phyloP scores from a whole-genome alignment of 2,888 invertebrate species.

The Pristionchus maxplancki region DNA sequence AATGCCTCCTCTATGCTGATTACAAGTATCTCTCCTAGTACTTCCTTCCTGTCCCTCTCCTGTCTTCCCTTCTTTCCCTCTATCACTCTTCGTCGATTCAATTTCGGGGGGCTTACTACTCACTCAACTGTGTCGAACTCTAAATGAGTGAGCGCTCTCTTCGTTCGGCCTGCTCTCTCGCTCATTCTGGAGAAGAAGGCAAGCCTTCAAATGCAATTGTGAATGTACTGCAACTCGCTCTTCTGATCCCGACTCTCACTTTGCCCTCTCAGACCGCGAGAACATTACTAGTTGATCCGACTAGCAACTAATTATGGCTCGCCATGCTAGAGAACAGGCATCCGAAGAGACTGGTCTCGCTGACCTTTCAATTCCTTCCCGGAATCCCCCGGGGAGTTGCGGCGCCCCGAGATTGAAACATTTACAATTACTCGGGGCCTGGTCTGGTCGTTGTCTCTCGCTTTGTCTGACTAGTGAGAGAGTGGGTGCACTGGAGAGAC shows the following conservation, averaged over 20 bases:
- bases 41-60: not conserved
- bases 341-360: not conserved
- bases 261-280: not conserved
- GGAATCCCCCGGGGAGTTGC: not conserved
- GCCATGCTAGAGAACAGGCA: too few relatives aligned
- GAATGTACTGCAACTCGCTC: not conserved
- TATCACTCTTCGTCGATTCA: constrained; percentile 27
- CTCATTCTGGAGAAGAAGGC: not conserved
- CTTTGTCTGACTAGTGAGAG: not conserved
- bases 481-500: not conserved
- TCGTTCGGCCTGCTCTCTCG: not conserved
- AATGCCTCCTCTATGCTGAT: not conserved
- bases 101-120: constrained; percentile 18
- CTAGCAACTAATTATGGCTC: too few relatives aligned
- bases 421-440: constrained; percentile 38
- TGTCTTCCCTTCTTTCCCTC: constrained; percentile 5
- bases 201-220: not conserved
- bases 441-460: not conserved
- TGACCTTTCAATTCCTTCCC: not conserved
- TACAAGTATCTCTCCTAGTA: constrained; percentile 2
- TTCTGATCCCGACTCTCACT: not conserved
- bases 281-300: too few relatives aligned
- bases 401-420: constrained; percentile 24
- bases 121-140: constrained; percentile 43
- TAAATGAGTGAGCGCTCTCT: constrained; percentile 28